Evolutionary conservation across 2,888 invertebrate species (phyloP).

Genomic region (Nesidiocoris tenuis): DNA sequence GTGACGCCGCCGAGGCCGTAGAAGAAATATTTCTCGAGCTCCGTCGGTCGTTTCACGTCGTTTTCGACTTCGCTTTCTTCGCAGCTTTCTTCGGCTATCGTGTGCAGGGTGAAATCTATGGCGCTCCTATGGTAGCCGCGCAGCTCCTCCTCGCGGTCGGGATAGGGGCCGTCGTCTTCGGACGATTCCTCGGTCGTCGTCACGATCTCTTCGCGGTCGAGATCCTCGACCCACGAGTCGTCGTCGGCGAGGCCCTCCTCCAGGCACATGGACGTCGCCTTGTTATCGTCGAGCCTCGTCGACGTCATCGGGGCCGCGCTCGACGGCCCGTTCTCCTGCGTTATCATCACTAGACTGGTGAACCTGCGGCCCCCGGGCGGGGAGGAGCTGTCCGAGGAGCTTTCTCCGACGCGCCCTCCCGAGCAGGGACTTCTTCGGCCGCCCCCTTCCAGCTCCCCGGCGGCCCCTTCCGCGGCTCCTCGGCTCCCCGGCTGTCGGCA

Average conservation of each 20-base stretch:
- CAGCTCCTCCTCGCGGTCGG: slow-evolving; percentile 76
- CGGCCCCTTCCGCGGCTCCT: slow-evolving; percentile 45
- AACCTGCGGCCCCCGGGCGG: slow-evolving; percentile 60
- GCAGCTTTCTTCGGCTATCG: slow-evolving; percentile 91
- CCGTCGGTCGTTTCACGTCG: slow-evolving; percentile 68
- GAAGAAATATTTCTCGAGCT: slow-evolving; percentile 87
- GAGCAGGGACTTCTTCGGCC: slow-evolving; percentile 27
- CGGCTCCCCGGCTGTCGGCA: background rate
- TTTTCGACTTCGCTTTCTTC: slow-evolving; percentile 84
- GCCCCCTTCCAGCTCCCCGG: slow-evolving; percentile 38
- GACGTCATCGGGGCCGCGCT: slow-evolving; percentile 65
- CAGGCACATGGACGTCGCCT: slow-evolving; percentile 63
- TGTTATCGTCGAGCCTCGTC: slow-evolving; percentile 30
- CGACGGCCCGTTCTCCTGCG: slow-evolving; percentile 61
- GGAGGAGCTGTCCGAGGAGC: slow-evolving; percentile 45
- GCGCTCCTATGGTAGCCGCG: slow-evolving; percentile 78
- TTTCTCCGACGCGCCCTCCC: slow-evolving; percentile 38
- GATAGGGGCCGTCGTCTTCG: slow-evolving; percentile 57
- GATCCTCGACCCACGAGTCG: slow-evolving; percentile 89
- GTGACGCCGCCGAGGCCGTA: slow-evolving; percentile 82
- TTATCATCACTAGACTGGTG: slow-evolving; percentile 87
- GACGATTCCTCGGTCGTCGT: slow-evolving; percentile 61
- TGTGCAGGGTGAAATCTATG: slow-evolving; percentile 86
- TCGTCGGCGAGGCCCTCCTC: slow-evolving; percentile 87
- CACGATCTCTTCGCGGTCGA: slow-evolving; percentile 57